Evolutionary conservation across 2,797 vertebrate genomes (phyloP).

Genomic region (Meda fulgida): DNA sequence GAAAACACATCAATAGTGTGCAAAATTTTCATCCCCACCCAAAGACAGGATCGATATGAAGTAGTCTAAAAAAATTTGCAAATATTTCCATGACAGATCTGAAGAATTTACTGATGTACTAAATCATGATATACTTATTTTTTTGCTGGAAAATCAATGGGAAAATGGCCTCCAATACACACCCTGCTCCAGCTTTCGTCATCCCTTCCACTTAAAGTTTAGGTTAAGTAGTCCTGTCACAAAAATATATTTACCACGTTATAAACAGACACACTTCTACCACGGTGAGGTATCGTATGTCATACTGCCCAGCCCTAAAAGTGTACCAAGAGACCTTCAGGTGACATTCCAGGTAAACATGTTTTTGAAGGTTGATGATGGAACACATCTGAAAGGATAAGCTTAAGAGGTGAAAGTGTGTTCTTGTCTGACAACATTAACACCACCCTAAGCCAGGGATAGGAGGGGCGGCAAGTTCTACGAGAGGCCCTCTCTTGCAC

Average conservation of each 20-base stretch:
- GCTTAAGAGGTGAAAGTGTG: slow-evolving; percentile 16
- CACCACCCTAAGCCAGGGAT: slow-evolving; percentile 34
- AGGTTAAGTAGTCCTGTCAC: neutral
- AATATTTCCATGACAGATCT: neutral
- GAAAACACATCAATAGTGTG: neutral
- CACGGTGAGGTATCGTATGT: neutral
- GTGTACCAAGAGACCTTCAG: neutral
- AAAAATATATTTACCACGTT: neutral
- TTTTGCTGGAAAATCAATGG: neutral
- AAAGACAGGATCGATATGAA: neutral
- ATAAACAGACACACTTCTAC: neutral
- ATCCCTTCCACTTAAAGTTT: neutral
- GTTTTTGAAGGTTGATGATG: neutral
- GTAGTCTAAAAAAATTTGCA: neutral
- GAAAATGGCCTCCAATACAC: neutral
- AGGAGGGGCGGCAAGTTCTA: slow-evolving; percentile 43
- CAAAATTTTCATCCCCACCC: neutral
- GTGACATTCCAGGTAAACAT: slow-evolving; percentile 18
- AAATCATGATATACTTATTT: neutral
- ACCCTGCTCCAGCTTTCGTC: neutral
- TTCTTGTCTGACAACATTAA: slow-evolving; percentile 44
- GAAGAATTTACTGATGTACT: neutral
- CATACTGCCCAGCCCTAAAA: neutral
- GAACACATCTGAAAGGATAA: slow-evolving; percentile 16
- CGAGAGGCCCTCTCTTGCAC: slow-evolving; percentile 61